Evolutionary conservation across 2,797 vertebrate species (phyloP).

Genomic region (Falco cherrug): DNA sequence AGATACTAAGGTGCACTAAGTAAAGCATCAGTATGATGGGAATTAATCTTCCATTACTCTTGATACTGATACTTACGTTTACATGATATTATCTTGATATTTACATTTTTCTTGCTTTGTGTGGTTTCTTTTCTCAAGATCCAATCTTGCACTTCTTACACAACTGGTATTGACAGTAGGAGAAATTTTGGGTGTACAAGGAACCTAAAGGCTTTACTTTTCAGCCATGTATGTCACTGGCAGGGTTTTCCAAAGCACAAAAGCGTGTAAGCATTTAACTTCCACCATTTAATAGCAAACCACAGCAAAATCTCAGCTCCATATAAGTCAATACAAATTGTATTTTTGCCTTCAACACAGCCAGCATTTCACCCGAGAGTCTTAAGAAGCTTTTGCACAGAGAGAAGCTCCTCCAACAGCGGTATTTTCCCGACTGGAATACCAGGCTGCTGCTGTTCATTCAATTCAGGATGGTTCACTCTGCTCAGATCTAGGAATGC

Average conservation of each 20-base stretch:
- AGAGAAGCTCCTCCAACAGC: not conserved
- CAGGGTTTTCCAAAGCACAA: not conserved
- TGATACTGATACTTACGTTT: not conserved
- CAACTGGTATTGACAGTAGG: rapidly evolving
- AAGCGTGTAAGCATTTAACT: not conserved
- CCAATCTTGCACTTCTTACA: not conserved
- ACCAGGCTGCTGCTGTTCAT: not conserved
- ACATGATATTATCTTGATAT: not conserved
- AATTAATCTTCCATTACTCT: not conserved
- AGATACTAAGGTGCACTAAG: not conserved
- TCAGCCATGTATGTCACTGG: not conserved
- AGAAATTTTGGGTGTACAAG: not conserved
- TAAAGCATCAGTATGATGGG: not conserved
- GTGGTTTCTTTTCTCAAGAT: not conserved
- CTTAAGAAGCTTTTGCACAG: not conserved
- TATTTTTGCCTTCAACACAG: not conserved
- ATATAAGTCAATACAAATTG: not conserved
- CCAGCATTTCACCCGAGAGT: not conserved
- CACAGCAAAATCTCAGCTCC: not conserved
- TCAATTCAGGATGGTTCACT: not conserved
- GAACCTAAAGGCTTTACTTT: not conserved
- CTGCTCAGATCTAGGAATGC: not conserved
- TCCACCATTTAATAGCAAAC: not conserved
- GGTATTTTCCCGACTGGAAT: not conserved
- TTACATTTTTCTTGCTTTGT: not conserved